Conservation (phyloP, 2,797 vertebrate species). For the Esox lucius region DNA sequence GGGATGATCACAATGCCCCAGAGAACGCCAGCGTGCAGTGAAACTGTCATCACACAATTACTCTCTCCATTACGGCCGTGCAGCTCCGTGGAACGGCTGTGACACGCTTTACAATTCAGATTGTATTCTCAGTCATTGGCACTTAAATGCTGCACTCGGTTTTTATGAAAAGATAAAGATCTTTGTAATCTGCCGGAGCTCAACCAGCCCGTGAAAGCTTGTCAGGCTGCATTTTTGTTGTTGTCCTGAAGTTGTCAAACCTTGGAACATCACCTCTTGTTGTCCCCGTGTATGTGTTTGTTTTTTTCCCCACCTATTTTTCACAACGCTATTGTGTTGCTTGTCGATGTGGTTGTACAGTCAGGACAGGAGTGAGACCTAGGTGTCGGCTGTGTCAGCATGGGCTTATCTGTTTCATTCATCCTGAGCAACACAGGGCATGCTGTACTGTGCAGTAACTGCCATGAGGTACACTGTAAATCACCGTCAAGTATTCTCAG, state of each 20-base stretch:
- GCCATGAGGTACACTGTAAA: not conserved
- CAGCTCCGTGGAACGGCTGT: slow-evolving; percentile 71
- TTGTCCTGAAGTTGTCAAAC: slow-evolving; percentile 70
- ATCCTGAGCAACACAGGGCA: not conserved
- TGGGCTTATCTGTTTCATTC: slow-evolving; percentile 52
- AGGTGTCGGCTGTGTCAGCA: slow-evolving; percentile 55
- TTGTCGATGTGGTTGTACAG: slow-evolving; percentile 61
- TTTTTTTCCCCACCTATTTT: slow-evolving; percentile 34
- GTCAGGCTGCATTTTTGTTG: slow-evolving; percentile 69
- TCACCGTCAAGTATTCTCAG: not conserved
- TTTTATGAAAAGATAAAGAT: slow-evolving; percentile 80
- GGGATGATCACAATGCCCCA: slow-evolving; percentile 75
- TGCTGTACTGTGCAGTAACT: not conserved
- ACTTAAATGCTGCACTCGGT: slow-evolving; percentile 74
- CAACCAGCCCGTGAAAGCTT: slow-evolving; percentile 69
- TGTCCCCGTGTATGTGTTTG: slow-evolving; percentile 58
- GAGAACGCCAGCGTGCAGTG: slow-evolving; percentile 72
- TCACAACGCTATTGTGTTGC: slow-evolving; percentile 64
- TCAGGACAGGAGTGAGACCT: slow-evolving; percentile 38
- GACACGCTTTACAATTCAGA: slow-evolving; percentile 77
- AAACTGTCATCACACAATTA: slow-evolving; percentile 85
- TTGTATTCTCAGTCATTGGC: slow-evolving; percentile 73
- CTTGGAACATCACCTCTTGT: slow-evolving; percentile 63
- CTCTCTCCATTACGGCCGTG: slow-evolving; percentile 74
- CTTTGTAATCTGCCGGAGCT: slow-evolving; percentile 73